These are phyloP conservation scores for Acanthosepion lycidas DNA, from an alignment of 2,888 invertebrate species.

Conservation along the genomic window DNA sequence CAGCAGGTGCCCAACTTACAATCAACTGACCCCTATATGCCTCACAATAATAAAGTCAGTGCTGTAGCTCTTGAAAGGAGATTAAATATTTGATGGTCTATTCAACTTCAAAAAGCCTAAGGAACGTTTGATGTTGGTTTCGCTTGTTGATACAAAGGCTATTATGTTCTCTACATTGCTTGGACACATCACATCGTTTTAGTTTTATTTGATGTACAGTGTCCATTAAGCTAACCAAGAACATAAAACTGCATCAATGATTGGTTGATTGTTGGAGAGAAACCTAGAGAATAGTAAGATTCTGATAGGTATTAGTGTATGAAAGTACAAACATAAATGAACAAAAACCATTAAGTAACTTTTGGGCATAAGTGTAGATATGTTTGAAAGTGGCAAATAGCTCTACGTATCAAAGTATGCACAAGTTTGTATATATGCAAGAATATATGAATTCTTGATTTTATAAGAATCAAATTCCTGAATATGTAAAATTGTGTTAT, in stretches of 20 bases:
- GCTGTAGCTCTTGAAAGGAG: conserved; percentile 11
- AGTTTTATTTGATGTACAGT: conserved; percentile 33
- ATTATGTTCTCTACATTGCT: background rate
- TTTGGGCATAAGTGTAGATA: background rate
- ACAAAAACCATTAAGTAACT: background rate
- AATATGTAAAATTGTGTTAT: background rate
- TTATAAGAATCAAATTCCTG: background rate
- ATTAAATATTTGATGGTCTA: background rate
- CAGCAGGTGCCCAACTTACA: conserved; percentile 33
- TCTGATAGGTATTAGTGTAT: background rate
- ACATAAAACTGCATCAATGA: background rate
- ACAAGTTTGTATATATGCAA: background rate
- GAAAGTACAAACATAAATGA: background rate
- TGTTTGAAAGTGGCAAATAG: background rate
- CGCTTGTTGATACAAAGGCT: conserved; percentile 33
- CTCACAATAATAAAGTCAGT: background rate
- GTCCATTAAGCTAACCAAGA: conserved; percentile 15
- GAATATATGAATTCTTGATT: background rate
- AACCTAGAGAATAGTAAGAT: background rate
- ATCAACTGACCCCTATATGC: conserved; percentile 9
- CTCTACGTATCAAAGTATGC: background rate
- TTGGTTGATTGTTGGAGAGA: background rate
- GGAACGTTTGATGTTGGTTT: conserved; percentile 3
- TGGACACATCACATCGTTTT: background rate
- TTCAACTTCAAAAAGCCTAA: conserved; percentile 23